Evolutionary conservation across 1,140 invertebrate species (phyloP).

Genomic region (Drosophila triauraria): DNA sequence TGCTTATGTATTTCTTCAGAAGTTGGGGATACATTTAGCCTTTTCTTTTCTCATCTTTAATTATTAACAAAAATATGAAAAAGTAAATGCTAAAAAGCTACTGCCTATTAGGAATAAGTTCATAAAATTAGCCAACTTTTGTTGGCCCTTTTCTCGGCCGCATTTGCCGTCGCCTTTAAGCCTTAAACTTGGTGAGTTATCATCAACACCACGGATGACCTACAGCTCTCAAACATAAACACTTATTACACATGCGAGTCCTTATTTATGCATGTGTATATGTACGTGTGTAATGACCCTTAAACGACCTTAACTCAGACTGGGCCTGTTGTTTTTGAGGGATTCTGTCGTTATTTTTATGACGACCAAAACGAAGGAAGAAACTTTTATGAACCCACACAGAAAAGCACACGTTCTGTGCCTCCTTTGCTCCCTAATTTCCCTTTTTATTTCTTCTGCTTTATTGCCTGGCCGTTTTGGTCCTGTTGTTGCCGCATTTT

Average conservation of each 20-base stretch:
- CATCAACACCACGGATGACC: constrained; percentile 41
- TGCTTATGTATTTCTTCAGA: too few relatives aligned
- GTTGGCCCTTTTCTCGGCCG: neutral
- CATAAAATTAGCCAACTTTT: constrained; percentile 28
- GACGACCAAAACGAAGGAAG: constrained; percentile 10
- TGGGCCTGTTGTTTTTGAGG: constrained; percentile 41
- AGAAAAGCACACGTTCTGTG: constrained; percentile 24
- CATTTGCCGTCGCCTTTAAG: neutral
- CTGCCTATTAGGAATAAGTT: neutral
- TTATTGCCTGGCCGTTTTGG: constrained; percentile 27
- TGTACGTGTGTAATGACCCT: constrained; percentile 59
- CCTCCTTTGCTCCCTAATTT: constrained; percentile 13
- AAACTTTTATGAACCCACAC: constrained; percentile 52
- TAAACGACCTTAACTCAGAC: constrained; percentile 61
- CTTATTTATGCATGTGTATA: neutral
- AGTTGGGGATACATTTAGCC: too few relatives aligned
- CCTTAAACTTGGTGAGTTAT: constrained; percentile 31
- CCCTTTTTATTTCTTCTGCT: constrained; percentile 14
- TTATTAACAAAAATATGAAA: constrained; percentile 1
- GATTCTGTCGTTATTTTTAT: constrained; percentile 50
- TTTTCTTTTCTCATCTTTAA: neutral
- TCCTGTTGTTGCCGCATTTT: constrained; percentile 29
- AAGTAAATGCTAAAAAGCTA: neutral
- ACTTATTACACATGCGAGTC: constrained; percentile 19
- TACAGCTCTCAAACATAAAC: constrained; percentile 28